Evolutionary conservation across 1,140 invertebrate species (phyloP), one percentile per base, ranked within the genome.

Genomic region (Aphaenogaster rudis): DNA sequence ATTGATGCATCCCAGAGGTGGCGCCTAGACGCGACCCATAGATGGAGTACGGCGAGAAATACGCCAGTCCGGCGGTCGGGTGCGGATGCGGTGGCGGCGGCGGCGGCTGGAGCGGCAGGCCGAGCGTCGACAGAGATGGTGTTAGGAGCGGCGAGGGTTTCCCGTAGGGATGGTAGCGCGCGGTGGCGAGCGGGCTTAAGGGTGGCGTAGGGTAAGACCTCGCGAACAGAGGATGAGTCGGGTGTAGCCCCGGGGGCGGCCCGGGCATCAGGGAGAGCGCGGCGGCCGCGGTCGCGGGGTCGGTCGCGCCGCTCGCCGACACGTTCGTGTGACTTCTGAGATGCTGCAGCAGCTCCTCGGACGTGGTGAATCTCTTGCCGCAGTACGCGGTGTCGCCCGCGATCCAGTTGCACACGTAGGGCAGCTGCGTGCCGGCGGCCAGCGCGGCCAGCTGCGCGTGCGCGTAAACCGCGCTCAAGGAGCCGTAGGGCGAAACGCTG

Each of bases 371-470:
- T 61, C 98, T 95, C 93, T 99, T 99, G 36, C 98, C 98, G 93
- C 99, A 99, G 92, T 98, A 99, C 0, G 97, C 96, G 0, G 97
- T 97, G 93, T 98, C 98, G 21, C 98, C 97, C 11, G 97, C 97
- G 91, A 99, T 98, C 98, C 98, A 99, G 94, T 98, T 99, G 95
- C 98, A 99, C 0, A 99, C 97, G 93, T 98, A 98, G 0, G 98
- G 98, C 79, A 98, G 94, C 90, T 97, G 97, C 0, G 97, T 97
- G 8, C 97, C 97, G 0, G 97, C 97, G 0, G 97, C 97, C 57
- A 98, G 89, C 0, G 97, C 97, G 0, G 97, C 97, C 63, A 97
- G 93, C 92, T 97, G 97, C 28, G 97, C 97, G 88, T 97, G 97
- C 33, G 97, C 97, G 87, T 97, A 97, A 0, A 97, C 97, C 1